Base-by-base conservation (phyloP, 37 sponge, comb jelly and placozoan species). In the Axinella damicornis region DNA sequence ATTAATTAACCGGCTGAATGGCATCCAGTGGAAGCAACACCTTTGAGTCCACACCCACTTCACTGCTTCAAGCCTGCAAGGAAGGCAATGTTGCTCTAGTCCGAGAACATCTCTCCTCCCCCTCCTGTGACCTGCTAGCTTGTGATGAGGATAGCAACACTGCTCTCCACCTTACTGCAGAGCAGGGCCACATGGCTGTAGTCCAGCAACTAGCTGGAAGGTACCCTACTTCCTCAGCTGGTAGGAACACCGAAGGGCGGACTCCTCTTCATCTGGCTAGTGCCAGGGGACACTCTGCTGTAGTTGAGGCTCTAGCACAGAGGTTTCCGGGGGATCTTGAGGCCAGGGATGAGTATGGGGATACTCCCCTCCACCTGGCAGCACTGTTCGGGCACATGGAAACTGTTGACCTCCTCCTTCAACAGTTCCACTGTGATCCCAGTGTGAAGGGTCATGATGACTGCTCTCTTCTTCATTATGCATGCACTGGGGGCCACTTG, bases 111-210 rank as follows among this genome's bases (percentile, higher is more conserved):
- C 34, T 69, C 31, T 33, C 34, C 37, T 33, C 34, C 22, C 37
- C 37, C 69, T 19, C 19, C 20, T 69, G 69, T 69, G 69, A 69
- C 69, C 69, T 36, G 34, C 19, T 38, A 22, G 37, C 69, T 38
- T 38, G 37, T 33, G 69, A 25, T 9, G 34, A 19, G 22, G 22
- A 21, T 18, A 33, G 69, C 27, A 69, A 22, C 22, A 35, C 36
- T 22, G 36, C 69, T 38, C 21, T 69, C 18, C 37, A 69, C 37
- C 13, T 11, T 21, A 33, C 69, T 69, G 69, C 69, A 38, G 30
- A 34, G 67, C 27, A 33, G 33, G 67, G 67, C 18, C 24, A 30
- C 30, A n/a, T 66, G 67, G 30, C 67, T 33, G 33, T 33, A 2
- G 67, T 66, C 33, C 33, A n/a, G 33, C 16, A 30, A n/a, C 67